A percentile compares a stretch with the other conserved stretches of the same genome.
phyloP scores from a whole-genome alignment of 2,888 invertebrate species.

The Phalera bucephala region DNA sequence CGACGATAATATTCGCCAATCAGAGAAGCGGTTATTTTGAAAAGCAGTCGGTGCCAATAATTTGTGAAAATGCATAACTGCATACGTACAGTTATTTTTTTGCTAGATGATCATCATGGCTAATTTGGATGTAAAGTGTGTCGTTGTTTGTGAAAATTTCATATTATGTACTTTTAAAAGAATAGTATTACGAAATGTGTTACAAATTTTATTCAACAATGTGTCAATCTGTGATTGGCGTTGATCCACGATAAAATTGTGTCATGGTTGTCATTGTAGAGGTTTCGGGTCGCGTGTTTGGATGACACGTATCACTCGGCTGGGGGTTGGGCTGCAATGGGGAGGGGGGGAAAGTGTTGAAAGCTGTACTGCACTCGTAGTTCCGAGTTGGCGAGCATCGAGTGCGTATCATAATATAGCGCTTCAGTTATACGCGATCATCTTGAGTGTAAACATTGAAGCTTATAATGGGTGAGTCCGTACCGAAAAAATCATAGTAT shows the following conservation, averaged over 20 bases:
- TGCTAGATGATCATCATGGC: too few species aligned
- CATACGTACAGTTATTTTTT: too few species aligned
- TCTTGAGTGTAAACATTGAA: constrained; percentile 32
- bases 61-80: constrained; percentile 32
- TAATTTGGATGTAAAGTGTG: too few species aligned
- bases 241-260: constrained; percentile 50
- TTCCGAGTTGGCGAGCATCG: constrained; percentile 54
- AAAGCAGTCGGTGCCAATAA: constrained; percentile 69
- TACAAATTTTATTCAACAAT: constrained; percentile 16
- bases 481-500: too few species aligned
- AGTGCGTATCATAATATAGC: constrained; percentile 33
- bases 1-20: constrained; percentile 67
- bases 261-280: constrained; percentile 59
- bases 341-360: constrained; percentile 46
- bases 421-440: constrained; percentile 30
- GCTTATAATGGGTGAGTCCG: not conserved
- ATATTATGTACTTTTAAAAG: too few species aligned
- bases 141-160: too few species aligned
- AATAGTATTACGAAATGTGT: too few species aligned
- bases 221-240: constrained; percentile 49
- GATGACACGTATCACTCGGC: constrained; percentile 60
- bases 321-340: constrained; percentile 38
- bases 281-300: constrained; percentile 47
- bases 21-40: constrained; percentile 64
- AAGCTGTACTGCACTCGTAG: constrained; percentile 42